Base-by-base conservation (phyloP, 1,140 invertebrate genomes). In the Drosophila leontia region DNA sequence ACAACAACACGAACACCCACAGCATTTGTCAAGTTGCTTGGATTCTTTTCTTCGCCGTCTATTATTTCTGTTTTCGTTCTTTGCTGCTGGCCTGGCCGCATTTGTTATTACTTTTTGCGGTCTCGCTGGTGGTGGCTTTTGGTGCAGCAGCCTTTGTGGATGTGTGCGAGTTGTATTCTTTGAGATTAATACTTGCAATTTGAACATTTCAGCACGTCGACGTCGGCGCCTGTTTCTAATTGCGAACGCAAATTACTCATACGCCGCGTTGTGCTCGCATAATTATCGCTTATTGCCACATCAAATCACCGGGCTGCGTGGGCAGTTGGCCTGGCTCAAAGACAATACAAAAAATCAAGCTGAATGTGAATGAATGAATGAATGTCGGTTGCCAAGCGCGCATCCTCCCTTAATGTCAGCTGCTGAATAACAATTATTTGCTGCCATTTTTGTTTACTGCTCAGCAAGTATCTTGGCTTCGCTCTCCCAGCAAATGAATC, bases 211-310 rank as follows among this genome's bases (percentile, higher is more conserved):
- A 88, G 78, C 83, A 85, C 82, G 80, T 81, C 68, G 69, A 72
- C 39, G 75, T 81, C 79, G 77, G 84, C 83, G 85, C 80, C 86
- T 77, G 59, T 48, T 74, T 88, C 82, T 87, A 86, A 86, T 88
- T 84, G 85, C 80, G 65, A 80, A 75, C 77, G 62, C 63, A 90
- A 86, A 90, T 90, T 90, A 91, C 85, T 90, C 85, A 90, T 90
- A 90, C 85, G 85, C 78, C 78, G 74, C 62, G 80, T 88, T 87
- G 64, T 82, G 83, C 79, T 87, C 84, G 79, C 85, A 84, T 88
- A 88, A 88, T 88, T 84, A 88, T 83, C 74, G 65, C 75, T 82
- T 76, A 69, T 56, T 84, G 57, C 60, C 77, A 77, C 67, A 74
- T 81, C 59, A 59, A 85, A 76, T 76, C 67, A 60, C 32, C 60